Evolutionary conservation across 92 coral and sea anemone genomes (phyloP).

Genomic region (Scolanthus callimorphus): DNA sequence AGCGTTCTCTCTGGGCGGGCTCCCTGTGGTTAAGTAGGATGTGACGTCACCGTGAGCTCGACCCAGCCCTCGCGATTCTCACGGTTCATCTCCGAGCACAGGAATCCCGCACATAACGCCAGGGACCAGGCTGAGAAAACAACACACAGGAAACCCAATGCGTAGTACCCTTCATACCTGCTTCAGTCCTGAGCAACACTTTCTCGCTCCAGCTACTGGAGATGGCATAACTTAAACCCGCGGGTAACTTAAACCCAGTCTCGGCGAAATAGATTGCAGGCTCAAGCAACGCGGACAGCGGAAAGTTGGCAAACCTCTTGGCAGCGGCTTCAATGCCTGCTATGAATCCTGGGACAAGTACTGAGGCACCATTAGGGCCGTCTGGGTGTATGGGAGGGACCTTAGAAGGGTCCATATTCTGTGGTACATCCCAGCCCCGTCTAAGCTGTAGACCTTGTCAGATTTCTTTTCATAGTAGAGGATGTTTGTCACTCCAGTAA

Average conservation of each 20-base stretch:
- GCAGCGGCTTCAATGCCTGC: conserved; percentile 83
- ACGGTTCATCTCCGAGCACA: no score
- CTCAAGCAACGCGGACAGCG: conserved; percentile 72
- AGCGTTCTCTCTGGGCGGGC: no score
- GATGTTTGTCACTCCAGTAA: conserved; percentile 83
- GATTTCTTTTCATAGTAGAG: conserved; percentile 75
- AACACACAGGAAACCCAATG: no score
- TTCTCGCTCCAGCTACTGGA: conserved; percentile 46
- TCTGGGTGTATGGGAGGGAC: conserved; percentile 59
- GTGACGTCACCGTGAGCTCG: no score
- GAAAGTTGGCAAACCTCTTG: conserved; percentile 65
- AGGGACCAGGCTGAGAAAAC: no score
- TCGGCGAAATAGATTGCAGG: conserved; percentile 90
- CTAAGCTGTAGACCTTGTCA: conserved; percentile 62
- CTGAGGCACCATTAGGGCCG: conserved; percentile 75
- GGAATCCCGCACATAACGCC: no score
- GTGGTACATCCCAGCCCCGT: conserved; percentile 89
- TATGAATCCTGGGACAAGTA: conserved; percentile 89
- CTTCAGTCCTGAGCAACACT: conserved; percentile 65
- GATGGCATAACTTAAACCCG: conserved; percentile 54
- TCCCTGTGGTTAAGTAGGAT: no score
- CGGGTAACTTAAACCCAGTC: conserved; percentile 74
- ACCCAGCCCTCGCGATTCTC: no score
- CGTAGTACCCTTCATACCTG: no score
- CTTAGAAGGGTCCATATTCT: conserved; percentile 42